Percentiles rank a stretch among this genome's conserved stretches.
phyloP scores from a whole-genome alignment of 1,140 invertebrate species.

The Choristoneura fumiferana region DNA sequence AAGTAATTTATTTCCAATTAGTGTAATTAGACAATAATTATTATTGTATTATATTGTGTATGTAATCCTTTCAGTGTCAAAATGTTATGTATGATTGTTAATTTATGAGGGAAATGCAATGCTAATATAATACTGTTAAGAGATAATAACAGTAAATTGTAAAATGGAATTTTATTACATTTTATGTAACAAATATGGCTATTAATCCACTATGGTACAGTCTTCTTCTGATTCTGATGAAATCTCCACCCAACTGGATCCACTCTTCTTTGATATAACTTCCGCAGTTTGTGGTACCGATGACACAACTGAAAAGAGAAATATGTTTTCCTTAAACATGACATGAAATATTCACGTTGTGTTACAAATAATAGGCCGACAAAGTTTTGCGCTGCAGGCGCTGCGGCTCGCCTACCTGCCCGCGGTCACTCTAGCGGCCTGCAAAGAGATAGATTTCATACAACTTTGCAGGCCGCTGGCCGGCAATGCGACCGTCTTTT shows the following conservation, averaged over 20 bases:
- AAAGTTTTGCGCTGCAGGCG: no score
- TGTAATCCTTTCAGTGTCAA: slow-evolving; percentile 22
- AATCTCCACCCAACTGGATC: slow-evolving; percentile 67
- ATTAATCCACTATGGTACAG: slow-evolving; percentile 30
- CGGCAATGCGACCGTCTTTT: no score
- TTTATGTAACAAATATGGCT: slow-evolving; percentile 51
- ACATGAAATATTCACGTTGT: no score
- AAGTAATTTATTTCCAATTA: slow-evolving; percentile 28
- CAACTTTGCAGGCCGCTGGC: no score
- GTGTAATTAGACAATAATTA: slow-evolving; percentile 12
- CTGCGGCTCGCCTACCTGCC: no score
- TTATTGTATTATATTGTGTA: slow-evolving; percentile 1
- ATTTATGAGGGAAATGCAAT: slow-evolving; percentile 60
- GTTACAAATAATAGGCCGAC: no score
- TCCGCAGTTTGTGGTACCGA: slow-evolving; percentile 59
- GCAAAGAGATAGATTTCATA: no score
- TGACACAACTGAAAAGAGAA: slow-evolving; percentile 54
- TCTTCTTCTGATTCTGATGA: slow-evolving; percentile 68
- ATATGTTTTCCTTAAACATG: no score
- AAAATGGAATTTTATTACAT: slow-evolving; percentile 67
- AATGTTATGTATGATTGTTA: slow-evolving; percentile 37
- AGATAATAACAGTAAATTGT: slow-evolving; percentile 54
- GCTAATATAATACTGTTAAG: slow-evolving; percentile 50
- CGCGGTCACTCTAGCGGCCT: no score
- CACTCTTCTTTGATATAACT: slow-evolving; percentile 46